Evolutionary conservation across 2,797 vertebrate genomes (phyloP), one percentile per base, ranked within the genome.

Genomic region (Mus caroli): DNA sequence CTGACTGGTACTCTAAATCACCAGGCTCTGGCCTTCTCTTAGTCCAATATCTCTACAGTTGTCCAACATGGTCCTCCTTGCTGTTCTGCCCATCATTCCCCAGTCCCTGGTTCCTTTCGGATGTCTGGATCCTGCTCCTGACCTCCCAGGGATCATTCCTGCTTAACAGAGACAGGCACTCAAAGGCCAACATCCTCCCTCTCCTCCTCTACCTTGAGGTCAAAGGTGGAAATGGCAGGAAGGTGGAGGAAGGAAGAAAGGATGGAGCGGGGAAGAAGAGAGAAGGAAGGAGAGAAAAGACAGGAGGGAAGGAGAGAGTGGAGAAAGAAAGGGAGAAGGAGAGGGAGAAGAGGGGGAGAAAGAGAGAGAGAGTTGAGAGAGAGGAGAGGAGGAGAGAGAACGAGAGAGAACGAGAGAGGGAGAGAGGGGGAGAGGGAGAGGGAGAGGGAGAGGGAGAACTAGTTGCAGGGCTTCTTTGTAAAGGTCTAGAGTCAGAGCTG

Each of bases 211-310:
- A 31, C 22, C 64, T 69, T 96, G 67, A 50, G 14, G 64, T 76
- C 84, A 76, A 76, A 94, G 52, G 56, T 22, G 40, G 88, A 93
- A 79, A 89, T 6, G n/a, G 71, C 20, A n/a, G 52, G 58, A 24
- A 56, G 77, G 6, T 24, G 12, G 31, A 43, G 19, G 34, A 82
- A 34, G 37, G 40, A 69, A 34, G 62, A 34, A 24, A 20, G 69
- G 37, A 22, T 34, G 62, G 24, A 52, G 22, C 60, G 43, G 20
- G 34, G 15, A 40, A 28, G 46, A 67, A 50, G 69, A 17, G 52
- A 76, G 43, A 20, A 34, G 40, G 24, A 64, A 50, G 50, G 28
- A 11, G 46, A 4, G 20, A 24, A 4, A 8, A 31, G 19, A 50
- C 1, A 5, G 13, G 31, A 2, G 20, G 1, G 34, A 37, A 4